phyloP scores from a whole-genome alignment of 2,113 vertebrate genomes.

The Heterotilapia buettikoferi region DNA sequence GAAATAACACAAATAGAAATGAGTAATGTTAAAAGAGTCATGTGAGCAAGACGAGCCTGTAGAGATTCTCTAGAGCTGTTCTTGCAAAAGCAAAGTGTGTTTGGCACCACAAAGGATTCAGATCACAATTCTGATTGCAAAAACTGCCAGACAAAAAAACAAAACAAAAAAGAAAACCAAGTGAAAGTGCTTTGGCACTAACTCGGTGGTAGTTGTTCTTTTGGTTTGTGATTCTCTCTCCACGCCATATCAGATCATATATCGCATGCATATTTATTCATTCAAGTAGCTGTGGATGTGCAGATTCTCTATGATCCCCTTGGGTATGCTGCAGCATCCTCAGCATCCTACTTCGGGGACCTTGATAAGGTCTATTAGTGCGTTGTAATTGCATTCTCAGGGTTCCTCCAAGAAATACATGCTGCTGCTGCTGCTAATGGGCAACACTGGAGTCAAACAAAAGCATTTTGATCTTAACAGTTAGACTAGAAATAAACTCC shows the following conservation, averaged over 20 bases:
- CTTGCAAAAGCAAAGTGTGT: not conserved
- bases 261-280: not conserved
- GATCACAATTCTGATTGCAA: not conserved
- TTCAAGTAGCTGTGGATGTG: not conserved
- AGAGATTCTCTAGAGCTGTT: fast-evolving
- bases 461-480: not conserved
- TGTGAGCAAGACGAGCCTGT: not conserved
- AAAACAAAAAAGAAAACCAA: not conserved
- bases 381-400: not conserved
- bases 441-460: not conserved
- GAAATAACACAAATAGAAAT: not conserved
- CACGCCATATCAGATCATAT: fast-evolving
- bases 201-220: not conserved
- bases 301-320: not conserved
- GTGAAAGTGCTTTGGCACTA: not conserved
- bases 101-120: not conserved
- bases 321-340: not conserved
- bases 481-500: not conserved
- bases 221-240: not conserved
- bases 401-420: not conserved
- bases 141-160: not conserved
- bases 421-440: not conserved
- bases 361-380: not conserved
- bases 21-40: not conserved
- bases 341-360: fast-evolving